These are phyloP conservation scores for Ramphastos sulfuratus DNA, from an alignment of 2,113 vertebrate genomes.

Conservation along the genomic window DNA sequence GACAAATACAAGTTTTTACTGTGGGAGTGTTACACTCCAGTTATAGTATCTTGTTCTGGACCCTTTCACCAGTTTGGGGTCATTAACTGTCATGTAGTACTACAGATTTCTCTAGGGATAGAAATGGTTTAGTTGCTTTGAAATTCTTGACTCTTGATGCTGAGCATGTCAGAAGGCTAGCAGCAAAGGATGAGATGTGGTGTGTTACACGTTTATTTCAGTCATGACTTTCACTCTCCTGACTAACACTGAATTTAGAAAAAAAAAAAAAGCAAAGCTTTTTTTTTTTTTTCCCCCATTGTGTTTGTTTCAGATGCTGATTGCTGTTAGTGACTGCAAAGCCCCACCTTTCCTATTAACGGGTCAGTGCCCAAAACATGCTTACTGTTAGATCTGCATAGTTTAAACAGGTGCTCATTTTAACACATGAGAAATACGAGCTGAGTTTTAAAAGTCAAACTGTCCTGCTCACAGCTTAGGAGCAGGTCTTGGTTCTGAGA, in stretches of 20 bases:
- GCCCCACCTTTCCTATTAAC: conserved; percentile 46
- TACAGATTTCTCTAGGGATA: background rate
- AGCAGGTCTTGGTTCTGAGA: background rate
- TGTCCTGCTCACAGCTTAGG: conserved; percentile 16
- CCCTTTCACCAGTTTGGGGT: background rate
- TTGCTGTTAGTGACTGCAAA: conserved; percentile 12
- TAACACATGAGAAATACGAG: conserved; percentile 25
- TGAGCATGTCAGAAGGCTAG: background rate
- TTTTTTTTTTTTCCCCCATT: background rate
- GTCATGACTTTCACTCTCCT: background rate
- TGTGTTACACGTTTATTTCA: background rate
- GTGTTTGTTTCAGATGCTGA: conserved; percentile 33
- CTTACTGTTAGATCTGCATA: background rate
- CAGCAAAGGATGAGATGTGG: background rate
- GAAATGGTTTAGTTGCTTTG: background rate
- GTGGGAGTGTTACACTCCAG: background rate
- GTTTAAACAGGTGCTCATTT: conserved; percentile 65
- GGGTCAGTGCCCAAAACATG: conserved; percentile 53
- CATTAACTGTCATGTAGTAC: background rate
- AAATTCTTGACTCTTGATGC: background rate
- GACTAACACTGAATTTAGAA: background rate
- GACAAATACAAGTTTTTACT: background rate
- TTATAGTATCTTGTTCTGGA: background rate
- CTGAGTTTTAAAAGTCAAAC: conserved; percentile 51
- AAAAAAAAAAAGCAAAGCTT: background rate